Evolutionary conservation across 2,888 invertebrate species (phyloP), one percentile per base, ranked within the genome.

Genomic region (Caenorhabditis sp.): DNA sequence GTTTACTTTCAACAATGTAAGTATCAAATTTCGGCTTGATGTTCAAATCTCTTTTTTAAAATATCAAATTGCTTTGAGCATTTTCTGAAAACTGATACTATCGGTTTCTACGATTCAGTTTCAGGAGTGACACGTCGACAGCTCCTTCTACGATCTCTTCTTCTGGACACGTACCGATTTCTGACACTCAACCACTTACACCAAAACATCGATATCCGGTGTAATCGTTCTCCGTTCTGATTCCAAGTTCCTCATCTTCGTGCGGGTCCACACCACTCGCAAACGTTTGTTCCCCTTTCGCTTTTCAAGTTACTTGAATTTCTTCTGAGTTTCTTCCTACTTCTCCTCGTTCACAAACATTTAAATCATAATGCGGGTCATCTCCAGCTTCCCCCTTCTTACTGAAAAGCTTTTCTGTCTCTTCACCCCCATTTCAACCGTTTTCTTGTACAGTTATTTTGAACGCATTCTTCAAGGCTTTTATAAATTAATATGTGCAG

Each of bases 181-280:
- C 85, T 2, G 88, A 88, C 61, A 88, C 88, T 31, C 83, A 85
- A 19, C 88, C 88, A 35, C 69, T 88, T 35, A 88, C 88, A 28
- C 68, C 81, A 28, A 75, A 64, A n/a, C 77, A 66, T 54, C 82
- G 82, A 8, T 82, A 59, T 35, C 82, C 82, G 47, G 82, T 82
- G 44, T 82, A 69, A 54, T 41, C 8, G 19, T 19, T 54, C 35
- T 70, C 26, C 26, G 10, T 54, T 24, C 41, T 24, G 1, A 12
- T 63, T 41, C 19, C 56, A 8, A 28, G 38, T 31, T 72, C 72
- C 72, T 72, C 69, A 68, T 16, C 35, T 38, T 14, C 12, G 58
- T 70, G 77, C 77, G 77, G 77, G 77, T 77, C 49, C 38, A 54
- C 16, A 12, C 14, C 41, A 38, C 69, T 61, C 72, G 70, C 70